Evolutionary conservation across 2,888 invertebrate genomes (phyloP).

Genomic region (Chrysolina americana): DNA sequence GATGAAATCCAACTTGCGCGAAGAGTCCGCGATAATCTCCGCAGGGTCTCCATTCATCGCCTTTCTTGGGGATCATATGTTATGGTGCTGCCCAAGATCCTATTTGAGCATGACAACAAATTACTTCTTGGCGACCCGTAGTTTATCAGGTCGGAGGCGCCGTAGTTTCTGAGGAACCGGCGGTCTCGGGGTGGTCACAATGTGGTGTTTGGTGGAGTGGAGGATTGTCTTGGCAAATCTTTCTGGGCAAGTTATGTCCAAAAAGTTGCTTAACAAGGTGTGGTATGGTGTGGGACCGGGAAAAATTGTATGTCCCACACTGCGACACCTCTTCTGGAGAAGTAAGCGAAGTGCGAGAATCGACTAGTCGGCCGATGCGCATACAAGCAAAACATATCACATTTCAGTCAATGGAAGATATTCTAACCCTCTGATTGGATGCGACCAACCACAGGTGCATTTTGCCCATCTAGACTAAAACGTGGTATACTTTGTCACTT

Average conservation of each 20-base stretch:
- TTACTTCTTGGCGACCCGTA: background rate
- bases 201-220: background rate
- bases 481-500: too few species aligned
- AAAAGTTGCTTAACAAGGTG: background rate
- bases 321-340: background rate
- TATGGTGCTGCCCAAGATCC: background rate
- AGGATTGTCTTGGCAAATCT: background rate
- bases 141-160: background rate
- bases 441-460: too few species aligned
- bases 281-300: background rate
- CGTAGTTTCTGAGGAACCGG: background rate
- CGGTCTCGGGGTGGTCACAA: background rate
- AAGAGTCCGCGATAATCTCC: too few species aligned
- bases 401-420: too few species aligned
- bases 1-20: too few species aligned
- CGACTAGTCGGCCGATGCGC: background rate
- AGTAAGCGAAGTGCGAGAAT: background rate
- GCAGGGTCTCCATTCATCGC: too few species aligned
- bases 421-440: too few species aligned
- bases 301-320: background rate
- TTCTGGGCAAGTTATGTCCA: background rate
- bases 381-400: too few species aligned
- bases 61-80: background rate
- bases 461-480: too few species aligned
- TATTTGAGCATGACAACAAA: background rate